Base-by-base conservation (phyloP, 2,797 vertebrate species). In the Phalanger gymnotis region DNA sequence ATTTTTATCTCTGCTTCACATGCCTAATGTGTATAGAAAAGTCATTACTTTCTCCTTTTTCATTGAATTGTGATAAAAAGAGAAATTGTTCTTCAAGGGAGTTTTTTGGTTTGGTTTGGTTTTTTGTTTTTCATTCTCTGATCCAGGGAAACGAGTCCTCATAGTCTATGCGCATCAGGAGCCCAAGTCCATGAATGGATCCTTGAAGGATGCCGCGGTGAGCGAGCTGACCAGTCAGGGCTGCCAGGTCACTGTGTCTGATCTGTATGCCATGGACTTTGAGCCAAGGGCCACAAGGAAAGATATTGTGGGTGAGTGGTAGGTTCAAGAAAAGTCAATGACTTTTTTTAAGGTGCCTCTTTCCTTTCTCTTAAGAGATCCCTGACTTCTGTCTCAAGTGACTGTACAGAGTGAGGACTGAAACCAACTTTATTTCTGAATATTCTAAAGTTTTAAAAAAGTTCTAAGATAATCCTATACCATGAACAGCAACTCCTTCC, bases 141-240 rank as follows among this genome's bases (percentile, higher is more conserved):
- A 56, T 95, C 90, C 95, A 98, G 99, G 96, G 1, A 99, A 98
- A 96, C 99, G 98, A 13, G 99, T 99, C 19, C 98, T 99, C 96
- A 99, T 99, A 3, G 98, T 99, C 53, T 99, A 99, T 0, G 99
- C 99, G 0, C 99, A 99, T 94, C 99, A 99, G 97, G 99, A 99
- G 90, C 96, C 98, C 52, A 98, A 93, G 16, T 99, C 99, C 56
- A 99, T 99, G 95, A 99, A 98, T 0, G 98, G 99, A 2, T 98
- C 99, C 3, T 97, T 99, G 93, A 99, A 99, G 98, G 97, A 98
- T 0, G 96, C 97, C 90, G 98, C 99, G 0, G 98, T 99, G 53
- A 98, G 99, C 1, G 98, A 98, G 9, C 25, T 99, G 91, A 98
- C 96, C 52, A 97, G 97, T 90, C 98, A 99, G 97, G 99, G 98